Base-by-base conservation (phyloP, 2,888 invertebrate genomes). In the Epistrophe grossulariae region DNA sequence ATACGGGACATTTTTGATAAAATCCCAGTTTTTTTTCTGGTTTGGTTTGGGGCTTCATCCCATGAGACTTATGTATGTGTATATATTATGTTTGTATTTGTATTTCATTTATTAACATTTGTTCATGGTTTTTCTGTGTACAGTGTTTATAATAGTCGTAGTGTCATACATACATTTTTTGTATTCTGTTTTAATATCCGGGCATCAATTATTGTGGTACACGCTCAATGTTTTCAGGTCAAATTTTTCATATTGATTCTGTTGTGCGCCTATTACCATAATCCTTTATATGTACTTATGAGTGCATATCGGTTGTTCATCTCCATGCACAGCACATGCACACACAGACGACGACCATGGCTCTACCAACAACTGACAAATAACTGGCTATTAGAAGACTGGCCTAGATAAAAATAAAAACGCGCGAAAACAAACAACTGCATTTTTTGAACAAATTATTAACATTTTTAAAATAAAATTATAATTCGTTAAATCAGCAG, bases 101-200 rank as follows among this genome's bases (percentile, higher is more conserved):
- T 62, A 85, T 85, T 85, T 74, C 81, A 70, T 85, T 85, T 81
- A 85, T 85, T 82, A 78, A 73, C 73, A 81, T 85, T 78, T 73
- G 68, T 70, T 81, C 81, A 81, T 81, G 64, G 78, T 60, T 64
- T 84, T 70, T 74, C 48, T 52, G 78, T 79, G 73, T 83, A 52
- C 38, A 52, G 28, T 66, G 28, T 57, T 66, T 35, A 79, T 19
- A 19, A 5, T 31, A 8, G 31, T 52, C 43, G 64, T 50, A 13
- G 68, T 50, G 19, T 38, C 8, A 45, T 4, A 45, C 13, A 57
- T 35, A 19, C 15, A 13, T 43, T 43, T 50, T 38, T 35, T 35
- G 55, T 62, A 15, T 59, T 19, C 35, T 45, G 28, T 50, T 78
- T 60, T 62, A 52, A 81, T 43, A 68, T 73, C 84, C 81, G 77